These are phyloP conservation scores for Caenorhabditis briggsae DNA, from an alignment of 1,140 invertebrate genomes.

Conservation along the genomic window DNA sequence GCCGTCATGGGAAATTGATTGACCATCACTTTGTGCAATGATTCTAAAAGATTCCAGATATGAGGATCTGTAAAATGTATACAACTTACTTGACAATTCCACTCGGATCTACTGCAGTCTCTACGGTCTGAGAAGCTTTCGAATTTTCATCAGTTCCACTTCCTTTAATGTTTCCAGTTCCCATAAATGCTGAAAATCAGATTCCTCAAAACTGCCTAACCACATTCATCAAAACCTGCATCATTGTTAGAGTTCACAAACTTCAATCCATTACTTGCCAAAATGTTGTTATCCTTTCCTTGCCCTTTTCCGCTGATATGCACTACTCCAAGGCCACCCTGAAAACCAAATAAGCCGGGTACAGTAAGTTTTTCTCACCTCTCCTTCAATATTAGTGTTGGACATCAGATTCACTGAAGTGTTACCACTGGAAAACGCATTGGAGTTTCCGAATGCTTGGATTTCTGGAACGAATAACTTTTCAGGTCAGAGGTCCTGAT, in stretches of 20 bases:
- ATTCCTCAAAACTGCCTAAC: no score
- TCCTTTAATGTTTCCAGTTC: conserved; percentile 11
- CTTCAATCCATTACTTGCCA: conserved; percentile 30
- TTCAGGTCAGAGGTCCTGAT: no score
- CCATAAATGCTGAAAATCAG: conserved; percentile 16
- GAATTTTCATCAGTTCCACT: conserved; percentile 9
- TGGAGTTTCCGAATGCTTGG: conserved; percentile 28
- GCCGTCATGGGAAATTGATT: conserved; percentile 23
- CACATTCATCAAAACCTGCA: neutral
- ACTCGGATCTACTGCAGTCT: conserved; percentile 36
- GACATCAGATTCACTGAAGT: conserved; percentile 35
- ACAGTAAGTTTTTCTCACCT: neutral
- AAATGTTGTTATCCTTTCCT: conserved; percentile 24
- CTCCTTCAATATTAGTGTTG: conserved; percentile 11
- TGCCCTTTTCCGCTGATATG: conserved; percentile 12
- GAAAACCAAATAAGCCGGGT: neutral
- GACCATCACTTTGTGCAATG: conserved; percentile 6
- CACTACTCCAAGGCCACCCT: conserved; percentile 4
- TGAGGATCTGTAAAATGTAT: neutral
- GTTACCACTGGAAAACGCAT: conserved; percentile 12
- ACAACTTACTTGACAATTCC: conserved; percentile 4
- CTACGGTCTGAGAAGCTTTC: neutral
- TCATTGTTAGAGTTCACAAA: conserved; percentile 41
- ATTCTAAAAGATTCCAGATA: neutral
- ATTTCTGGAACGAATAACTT: neutral